phyloP scores from a whole-genome alignment of 2,797 vertebrate genomes.

The Clamator glandarius region DNA sequence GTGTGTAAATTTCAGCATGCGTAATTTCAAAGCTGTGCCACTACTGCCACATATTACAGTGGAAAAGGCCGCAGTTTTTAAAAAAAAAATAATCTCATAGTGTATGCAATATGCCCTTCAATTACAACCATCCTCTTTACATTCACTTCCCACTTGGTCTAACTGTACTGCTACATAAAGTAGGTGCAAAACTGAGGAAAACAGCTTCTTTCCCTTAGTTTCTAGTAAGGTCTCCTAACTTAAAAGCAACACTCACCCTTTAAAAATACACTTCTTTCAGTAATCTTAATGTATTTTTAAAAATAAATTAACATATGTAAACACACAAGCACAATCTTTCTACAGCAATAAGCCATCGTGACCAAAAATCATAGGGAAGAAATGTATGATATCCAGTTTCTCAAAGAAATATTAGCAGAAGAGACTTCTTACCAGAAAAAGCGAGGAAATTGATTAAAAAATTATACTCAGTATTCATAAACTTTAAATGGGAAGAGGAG shows the following conservation, averaged over 20 bases:
- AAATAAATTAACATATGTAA: background rate
- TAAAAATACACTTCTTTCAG: background rate
- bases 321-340: background rate
- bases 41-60: background rate
- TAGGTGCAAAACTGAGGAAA: background rate
- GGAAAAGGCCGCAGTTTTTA: background rate
- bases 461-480: background rate
- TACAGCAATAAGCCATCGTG: background rate
- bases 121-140: background rate
- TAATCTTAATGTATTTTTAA: background rate
- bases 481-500: background rate
- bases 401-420: background rate
- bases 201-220: background rate
- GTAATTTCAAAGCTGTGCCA: conserved; percentile 19
- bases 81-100: conserved; percentile 8
- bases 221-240: background rate
- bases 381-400: background rate
- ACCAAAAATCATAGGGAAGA: background rate
- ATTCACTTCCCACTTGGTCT: background rate
- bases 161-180: background rate
- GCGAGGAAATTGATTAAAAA: background rate
- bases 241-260: background rate
- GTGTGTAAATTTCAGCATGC: conserved; percentile 19
- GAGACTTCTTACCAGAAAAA: background rate
- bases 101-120: background rate